Conservation (phyloP, 2,888 invertebrate species). For the Antheraea assamensis region DNA sequence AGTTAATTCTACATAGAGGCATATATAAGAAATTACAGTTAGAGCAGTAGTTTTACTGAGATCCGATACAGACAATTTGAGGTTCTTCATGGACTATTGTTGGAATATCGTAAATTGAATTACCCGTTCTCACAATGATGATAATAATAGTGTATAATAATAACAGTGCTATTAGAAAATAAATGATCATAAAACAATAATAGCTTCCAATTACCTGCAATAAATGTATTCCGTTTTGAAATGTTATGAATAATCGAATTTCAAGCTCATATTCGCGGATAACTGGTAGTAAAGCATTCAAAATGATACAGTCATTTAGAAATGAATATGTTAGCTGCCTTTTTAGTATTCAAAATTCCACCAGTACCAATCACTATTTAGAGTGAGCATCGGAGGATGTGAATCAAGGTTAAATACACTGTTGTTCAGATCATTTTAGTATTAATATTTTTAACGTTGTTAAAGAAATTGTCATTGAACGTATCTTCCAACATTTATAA, state of each 20-base stretch:
- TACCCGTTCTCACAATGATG: not conserved
- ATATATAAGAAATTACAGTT: not conserved
- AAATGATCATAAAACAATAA: not conserved
- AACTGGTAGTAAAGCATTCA: not conserved
- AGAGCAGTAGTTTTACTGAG: not conserved
- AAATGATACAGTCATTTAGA: not conserved
- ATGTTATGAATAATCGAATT: not conserved
- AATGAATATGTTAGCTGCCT: not conserved
- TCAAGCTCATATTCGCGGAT: not conserved
- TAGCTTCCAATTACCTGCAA: not conserved
- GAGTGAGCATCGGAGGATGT: not conserved
- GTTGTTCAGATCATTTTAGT: not conserved
- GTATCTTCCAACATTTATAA: not conserved
- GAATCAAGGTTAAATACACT: not conserved
- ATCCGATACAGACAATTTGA: not conserved
- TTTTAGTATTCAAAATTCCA: not conserved
- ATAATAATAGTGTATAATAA: no score
- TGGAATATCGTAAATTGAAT: not conserved
- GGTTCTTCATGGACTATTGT: not conserved
- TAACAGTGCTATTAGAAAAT: no score
- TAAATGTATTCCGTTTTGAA: not conserved
- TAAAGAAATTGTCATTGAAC: not conserved
- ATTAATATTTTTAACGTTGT: not conserved
- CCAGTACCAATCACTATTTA: not conserved
- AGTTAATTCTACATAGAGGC: no score